Evolutionary conservation across 2,888 invertebrate species (phyloP).

Genomic region (Eudemis profundana): DNA sequence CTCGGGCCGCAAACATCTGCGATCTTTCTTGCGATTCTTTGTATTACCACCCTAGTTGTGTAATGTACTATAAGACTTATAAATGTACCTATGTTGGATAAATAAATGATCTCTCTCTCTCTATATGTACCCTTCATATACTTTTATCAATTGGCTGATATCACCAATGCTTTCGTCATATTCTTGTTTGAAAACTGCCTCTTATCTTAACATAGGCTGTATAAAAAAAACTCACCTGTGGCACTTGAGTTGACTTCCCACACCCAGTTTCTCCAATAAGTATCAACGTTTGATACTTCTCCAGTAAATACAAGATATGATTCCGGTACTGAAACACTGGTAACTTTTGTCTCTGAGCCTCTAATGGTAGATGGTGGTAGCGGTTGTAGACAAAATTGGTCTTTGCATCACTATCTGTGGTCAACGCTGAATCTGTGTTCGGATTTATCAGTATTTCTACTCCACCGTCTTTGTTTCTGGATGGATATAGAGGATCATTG

Average conservation of each 20-base stretch:
- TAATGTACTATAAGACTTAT: no score
- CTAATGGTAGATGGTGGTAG: constrained; percentile 92
- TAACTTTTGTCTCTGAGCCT: constrained; percentile 92
- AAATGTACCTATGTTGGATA: no score
- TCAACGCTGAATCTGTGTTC: constrained; percentile 70
- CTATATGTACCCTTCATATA: no score
- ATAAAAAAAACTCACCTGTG: constrained; percentile 88
- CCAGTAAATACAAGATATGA: constrained; percentile 94
- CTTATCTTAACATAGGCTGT: no score
- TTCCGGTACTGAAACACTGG: constrained; percentile 94
- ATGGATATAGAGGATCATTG: constrained; percentile 66
- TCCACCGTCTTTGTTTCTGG: constrained; percentile 71
- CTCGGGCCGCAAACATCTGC: no score
- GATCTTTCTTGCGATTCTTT: no score
- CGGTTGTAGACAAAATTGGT: constrained; percentile 94
- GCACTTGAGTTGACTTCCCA: constrained; percentile 98
- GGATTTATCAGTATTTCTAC: constrained; percentile 75
- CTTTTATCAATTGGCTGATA: no score
- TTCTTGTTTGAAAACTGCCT: no score
- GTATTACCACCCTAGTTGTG: no score
- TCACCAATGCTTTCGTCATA: no score
- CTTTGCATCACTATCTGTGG: constrained; percentile 85
- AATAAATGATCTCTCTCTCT: no score
- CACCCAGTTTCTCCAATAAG: constrained; percentile 97
- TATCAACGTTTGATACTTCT: constrained; percentile 95